Evolutionary conservation across 2,888 invertebrate species (phyloP), one percentile per base, ranked within the genome.

Genomic region (Watsonalla binaria): DNA sequence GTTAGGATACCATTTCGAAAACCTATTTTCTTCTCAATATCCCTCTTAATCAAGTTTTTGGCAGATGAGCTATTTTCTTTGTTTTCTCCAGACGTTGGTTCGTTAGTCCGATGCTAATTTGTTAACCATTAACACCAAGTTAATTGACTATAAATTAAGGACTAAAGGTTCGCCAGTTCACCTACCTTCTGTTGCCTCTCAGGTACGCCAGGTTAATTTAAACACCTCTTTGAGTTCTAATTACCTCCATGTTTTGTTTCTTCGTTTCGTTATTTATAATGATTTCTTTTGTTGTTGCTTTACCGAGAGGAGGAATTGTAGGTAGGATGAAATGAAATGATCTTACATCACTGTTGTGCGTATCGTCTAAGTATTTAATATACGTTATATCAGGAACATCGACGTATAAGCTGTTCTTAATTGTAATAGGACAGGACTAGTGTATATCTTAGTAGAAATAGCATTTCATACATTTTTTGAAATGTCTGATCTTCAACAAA

Each of bases 61-160:
- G n/a, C 11, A 2, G 11, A 8, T 42, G 9, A 11, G 42, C 5
- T 8, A 42, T 5, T 42, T 42, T 5, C 9, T 42, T 42, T 59
- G 66, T 72, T 70, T 71, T 70, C 68, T 68, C 61, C 64, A 59
- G 68, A 70, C 76, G 78, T 75, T 11, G 42, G 42, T 42, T 8
- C 9, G 11, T 42, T 9, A 42, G 79, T 78, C 77, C 74, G 79
- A 79, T 81, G 86, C 83, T 82, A 80, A 82, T 80, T 82, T 84
- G 84, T 83, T 84, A 82, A 79, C 83, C 81, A 82, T 75, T 86
- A 84, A 87, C 86, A 86, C 80, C 76, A 76, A 77, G 84, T 86
- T 89, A 89, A 88, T 88, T 89, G 88, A 84, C 83, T 75, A 86
- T 89, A 88, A 90, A 89, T 89, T 87, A 84, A 83, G 80, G 82